Base-by-base conservation (phyloP, 2,888 invertebrate genomes). In the Chymomyza caudatula region DNA sequence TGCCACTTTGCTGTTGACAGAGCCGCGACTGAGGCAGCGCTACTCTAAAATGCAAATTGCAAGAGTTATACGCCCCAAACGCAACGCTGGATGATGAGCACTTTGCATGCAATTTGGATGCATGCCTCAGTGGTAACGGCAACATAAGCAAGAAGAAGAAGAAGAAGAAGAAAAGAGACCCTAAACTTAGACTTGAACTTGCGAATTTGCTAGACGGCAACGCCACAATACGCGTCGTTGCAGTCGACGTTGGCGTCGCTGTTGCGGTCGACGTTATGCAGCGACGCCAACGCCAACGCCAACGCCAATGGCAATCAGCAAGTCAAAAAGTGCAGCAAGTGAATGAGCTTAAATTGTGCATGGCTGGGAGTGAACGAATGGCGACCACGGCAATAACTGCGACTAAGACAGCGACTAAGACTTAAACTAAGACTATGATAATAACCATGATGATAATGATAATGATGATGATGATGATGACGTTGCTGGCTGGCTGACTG, bases 261-360 rank as follows among this genome's bases (percentile, higher is more conserved):
- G 8, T 61, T 58, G 11, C 69, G 61, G 13, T 67, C 64, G 6
- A 60, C 29, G 19, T 69, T 65, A n/a, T 55, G 6, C 61, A 56
- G 15, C 68, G 64, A 42, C n/a, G 22, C 20, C 66, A 67, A 55
- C 77, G 63, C 23, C 76, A 76, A 65, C 56, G 20, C 42, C 76
- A 71, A 80, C 77, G 81, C 78, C 80, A 77, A 67, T 76, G 79
- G 85, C 81, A 84, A 81, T 80, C 80, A 80, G 77, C 77, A 75
- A 20, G 20, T 51, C 51, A 20, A 51, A 51, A 51, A 22, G 53
- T 20, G 23, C 53, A 25, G 84, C 80, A 80, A 84, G 80, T 81
- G 80, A 81, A 81, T 81, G 80, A 84, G 80, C 82, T 84, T 77
- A 84, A 81, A 84, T 81, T 84, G 78, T 81, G 65, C 75, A 75